phyloP scores from a whole-genome alignment of 2,113 vertebrate genomes.

The Indicator indicator region DNA sequence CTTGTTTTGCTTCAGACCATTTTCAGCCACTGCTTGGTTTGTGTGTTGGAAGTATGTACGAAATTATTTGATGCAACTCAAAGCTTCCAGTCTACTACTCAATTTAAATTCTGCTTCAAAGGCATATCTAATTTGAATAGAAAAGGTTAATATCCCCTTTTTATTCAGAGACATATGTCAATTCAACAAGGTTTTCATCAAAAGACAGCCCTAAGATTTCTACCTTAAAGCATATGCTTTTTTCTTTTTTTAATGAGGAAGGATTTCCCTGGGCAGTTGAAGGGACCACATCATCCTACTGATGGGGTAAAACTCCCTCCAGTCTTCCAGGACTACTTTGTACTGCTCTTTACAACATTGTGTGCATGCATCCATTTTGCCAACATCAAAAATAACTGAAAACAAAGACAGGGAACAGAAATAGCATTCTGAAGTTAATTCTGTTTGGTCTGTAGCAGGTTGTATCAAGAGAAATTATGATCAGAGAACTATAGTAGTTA shows the following conservation, averaged over 20 bases:
- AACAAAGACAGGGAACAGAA: background rate
- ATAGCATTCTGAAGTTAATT: background rate
- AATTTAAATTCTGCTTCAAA: conserved; percentile 57
- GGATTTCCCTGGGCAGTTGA: background rate
- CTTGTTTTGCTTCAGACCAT: background rate
- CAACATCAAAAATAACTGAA: background rate
- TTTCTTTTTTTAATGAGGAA: background rate
- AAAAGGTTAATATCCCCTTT: conserved; percentile 28
- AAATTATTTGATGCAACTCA: conserved; percentile 57
- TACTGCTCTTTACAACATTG: background rate
- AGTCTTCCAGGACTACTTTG: background rate
- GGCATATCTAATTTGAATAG: conserved; percentile 32
- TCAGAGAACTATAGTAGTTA: background rate
- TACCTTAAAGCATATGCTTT: background rate
- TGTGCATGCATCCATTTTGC: background rate
- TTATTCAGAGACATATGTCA: background rate
- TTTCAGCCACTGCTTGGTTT: background rate
- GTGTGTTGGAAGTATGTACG: background rate
- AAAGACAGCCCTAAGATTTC: background rate
- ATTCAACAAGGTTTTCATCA: background rate
- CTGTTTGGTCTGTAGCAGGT: background rate
- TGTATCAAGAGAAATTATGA: background rate
- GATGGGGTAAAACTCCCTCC: background rate
- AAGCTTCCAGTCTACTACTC: conserved; percentile 41
- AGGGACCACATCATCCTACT: background rate